phyloP scores from a whole-genome alignment of 2,888 invertebrate species.

The Melieria picta region DNA sequence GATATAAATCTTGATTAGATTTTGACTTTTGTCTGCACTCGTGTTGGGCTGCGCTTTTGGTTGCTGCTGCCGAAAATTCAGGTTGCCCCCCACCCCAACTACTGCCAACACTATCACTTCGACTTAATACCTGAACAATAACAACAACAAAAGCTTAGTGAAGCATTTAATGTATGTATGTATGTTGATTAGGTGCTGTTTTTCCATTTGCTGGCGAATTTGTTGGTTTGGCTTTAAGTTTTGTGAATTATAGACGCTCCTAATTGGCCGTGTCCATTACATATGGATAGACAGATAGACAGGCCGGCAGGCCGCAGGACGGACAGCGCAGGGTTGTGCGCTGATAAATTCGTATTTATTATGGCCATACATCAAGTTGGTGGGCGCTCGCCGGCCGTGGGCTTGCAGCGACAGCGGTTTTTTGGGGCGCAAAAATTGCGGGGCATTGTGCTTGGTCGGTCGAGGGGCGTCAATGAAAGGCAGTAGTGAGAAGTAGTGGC shows the following conservation, averaged over 20 bases:
- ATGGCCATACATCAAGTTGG: slow-evolving; percentile 54
- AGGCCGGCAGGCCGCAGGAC: too few species aligned
- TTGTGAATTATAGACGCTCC: slow-evolving; percentile 46
- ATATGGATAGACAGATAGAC: slow-evolving; percentile 41
- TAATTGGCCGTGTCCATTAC: slow-evolving; percentile 55
- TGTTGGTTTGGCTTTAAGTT: slow-evolving; percentile 29
- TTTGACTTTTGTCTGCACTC: slow-evolving; percentile 34
- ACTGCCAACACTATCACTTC: too few species aligned
- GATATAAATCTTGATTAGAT: slow-evolving; percentile 47
- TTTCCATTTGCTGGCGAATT: slow-evolving; percentile 15
- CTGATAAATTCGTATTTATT: slow-evolving; percentile 60
- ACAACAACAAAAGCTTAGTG: too few species aligned
- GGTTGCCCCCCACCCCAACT: too few species aligned
- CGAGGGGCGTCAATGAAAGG: too few species aligned
- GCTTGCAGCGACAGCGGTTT: too few species aligned
- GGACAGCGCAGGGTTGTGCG: slow-evolving; percentile 43
- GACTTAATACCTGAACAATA: too few species aligned
- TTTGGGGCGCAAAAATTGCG: too few species aligned
- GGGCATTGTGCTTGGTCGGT: too few species aligned
- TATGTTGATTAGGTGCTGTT: not conserved
- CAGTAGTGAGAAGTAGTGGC: too few species aligned
- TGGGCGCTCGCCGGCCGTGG: not conserved
- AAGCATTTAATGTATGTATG: not conserved
- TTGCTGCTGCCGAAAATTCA: too few species aligned
- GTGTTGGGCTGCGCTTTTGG: too few species aligned